Percentiles rank a stretch among this genome's conserved stretches.
These are phyloP conservation scores for Aethes cnicana DNA, from an alignment of 2,888 invertebrate genomes.

Conservation along the genomic window DNA sequence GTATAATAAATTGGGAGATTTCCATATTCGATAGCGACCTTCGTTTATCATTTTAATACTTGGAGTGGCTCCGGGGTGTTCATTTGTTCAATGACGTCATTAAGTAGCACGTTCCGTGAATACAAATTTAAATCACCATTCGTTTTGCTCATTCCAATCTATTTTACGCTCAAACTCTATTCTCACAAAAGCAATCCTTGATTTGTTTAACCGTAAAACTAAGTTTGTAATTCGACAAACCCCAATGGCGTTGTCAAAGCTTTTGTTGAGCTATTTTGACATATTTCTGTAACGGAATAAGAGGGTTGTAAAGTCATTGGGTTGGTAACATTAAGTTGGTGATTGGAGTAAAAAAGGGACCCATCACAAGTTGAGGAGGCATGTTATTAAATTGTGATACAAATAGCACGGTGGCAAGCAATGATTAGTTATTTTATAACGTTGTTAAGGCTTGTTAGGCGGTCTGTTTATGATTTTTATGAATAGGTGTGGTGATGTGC, in stretches of 20 bases:
- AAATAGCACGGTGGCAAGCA: conserved; percentile 61
- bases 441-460: conserved; percentile 42
- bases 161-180: conserved; percentile 33
- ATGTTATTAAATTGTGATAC: conserved; percentile 75
- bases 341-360: conserved; percentile 40
- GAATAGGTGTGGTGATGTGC: neutral
- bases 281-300: neutral
- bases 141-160: neutral
- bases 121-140: conserved; percentile 26
- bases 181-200: conserved; percentile 11
- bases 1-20: conserved; percentile 82
- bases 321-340: conserved; percentile 36
- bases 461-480: conserved; percentile 19
- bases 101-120: conserved; percentile 50
- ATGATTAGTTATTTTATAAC: conserved; percentile 65
- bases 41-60: conserved; percentile 80
- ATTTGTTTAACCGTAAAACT: neutral
- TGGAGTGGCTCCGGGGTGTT: conserved; percentile 70
- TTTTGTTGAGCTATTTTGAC: neutral
- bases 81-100: conserved; percentile 70
- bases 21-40: conserved; percentile 74
- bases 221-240: conserved; percentile 24
- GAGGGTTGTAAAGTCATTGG: neutral
- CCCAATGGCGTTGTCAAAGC: neutral
- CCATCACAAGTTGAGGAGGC: conserved; percentile 54